These are phyloP conservation scores for Champsocephalus gunnari DNA, from an alignment of 2,797 vertebrate species.

Conservation along the genomic window DNA sequence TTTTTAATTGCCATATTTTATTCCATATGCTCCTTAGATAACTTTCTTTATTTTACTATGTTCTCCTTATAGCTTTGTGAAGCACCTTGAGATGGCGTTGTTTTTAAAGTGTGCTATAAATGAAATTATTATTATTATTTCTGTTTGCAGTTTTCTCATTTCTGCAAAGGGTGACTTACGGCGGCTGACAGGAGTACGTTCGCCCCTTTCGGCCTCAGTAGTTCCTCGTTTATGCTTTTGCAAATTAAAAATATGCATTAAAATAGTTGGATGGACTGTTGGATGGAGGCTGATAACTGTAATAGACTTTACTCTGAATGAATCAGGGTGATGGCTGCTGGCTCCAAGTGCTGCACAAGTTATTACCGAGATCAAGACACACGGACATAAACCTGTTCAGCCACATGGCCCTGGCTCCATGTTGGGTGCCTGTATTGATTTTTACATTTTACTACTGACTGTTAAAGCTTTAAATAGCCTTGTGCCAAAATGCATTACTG, in stretches of 20 bases:
- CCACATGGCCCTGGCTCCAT: constrained; percentile 40
- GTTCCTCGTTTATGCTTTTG: not conserved
- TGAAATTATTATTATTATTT: not conserved
- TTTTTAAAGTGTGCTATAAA: no score
- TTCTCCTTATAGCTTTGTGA: no score
- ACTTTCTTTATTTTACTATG: no score
- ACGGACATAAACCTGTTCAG: constrained; percentile 38
- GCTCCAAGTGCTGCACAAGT: constrained; percentile 38
- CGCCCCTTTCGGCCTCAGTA: no score
- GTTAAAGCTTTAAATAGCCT: constrained; percentile 64
- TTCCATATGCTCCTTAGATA: no score
- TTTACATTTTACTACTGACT: constrained; percentile 55
- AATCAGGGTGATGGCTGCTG: constrained; percentile 17
- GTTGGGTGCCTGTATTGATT: constrained; percentile 51
- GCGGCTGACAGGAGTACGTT: no score
- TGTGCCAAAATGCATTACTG: constrained; percentile 50
- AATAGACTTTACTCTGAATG: constrained; percentile 14
- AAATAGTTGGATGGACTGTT: not conserved
- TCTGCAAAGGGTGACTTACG: not conserved
- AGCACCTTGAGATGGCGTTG: no score
- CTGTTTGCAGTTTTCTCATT: not conserved
- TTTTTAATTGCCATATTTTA: no score
- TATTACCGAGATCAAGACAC: constrained; percentile 54
- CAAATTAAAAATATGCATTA: not conserved
- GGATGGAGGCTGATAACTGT: not conserved